These are phyloP conservation scores for Augochlorella aurata DNA, from an alignment of 2,888 invertebrate genomes.

Conservation along the genomic window DNA sequence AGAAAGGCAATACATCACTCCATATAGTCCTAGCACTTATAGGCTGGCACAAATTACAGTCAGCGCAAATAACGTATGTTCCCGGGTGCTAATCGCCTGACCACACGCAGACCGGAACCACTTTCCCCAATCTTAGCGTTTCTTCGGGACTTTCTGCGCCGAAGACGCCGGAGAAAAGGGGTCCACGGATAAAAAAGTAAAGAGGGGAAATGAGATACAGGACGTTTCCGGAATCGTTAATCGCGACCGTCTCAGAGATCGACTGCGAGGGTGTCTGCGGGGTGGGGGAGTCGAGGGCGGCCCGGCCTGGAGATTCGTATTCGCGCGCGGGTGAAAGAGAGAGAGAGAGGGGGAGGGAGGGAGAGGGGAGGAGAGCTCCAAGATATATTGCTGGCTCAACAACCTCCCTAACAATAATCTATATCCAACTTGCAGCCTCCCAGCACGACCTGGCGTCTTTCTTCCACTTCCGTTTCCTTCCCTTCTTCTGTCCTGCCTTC, in stretches of 20 bases:
- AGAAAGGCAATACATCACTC: not conserved
- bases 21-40: not conserved
- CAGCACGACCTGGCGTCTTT: not conserved
- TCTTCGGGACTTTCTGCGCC: not conserved
- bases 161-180: not conserved
- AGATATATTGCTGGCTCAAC: conserved; percentile 65
- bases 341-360: not conserved
- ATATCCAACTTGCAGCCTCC: conserved; percentile 50
- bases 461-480: not conserved
- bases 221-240: conserved; percentile 16
- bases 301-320: not conserved
- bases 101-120: not conserved
- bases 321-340: not conserved
- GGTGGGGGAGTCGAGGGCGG: not conserved
- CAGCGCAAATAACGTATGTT: not conserved
- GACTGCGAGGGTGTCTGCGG: conserved; percentile 11
- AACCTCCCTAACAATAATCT: conserved; percentile 65
- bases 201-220: conserved; percentile 15
- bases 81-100: not conserved
- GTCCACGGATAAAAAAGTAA: conserved; percentile 17
- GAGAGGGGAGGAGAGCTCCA: conserved; percentile 13
- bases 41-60: not conserved
- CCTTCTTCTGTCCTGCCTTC: not conserved
- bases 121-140: not conserved
- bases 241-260: conserved; percentile 1